These are phyloP conservation scores for Pectinophora gossypiella DNA, from an alignment of 1,140 invertebrate genomes.

Conservation along the genomic window DNA sequence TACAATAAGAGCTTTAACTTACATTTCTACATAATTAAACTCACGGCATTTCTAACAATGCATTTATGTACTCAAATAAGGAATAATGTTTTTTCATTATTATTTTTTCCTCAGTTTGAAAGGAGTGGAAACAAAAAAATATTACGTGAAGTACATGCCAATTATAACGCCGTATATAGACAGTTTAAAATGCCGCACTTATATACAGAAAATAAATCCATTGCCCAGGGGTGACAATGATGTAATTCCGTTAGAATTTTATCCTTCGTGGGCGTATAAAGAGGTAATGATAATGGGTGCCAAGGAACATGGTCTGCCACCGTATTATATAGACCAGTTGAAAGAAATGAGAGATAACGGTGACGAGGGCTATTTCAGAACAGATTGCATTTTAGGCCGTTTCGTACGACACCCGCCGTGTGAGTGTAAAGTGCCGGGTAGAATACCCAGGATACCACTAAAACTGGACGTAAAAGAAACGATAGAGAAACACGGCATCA, in stretches of 20 bases:
- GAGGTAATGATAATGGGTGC: conserved; percentile 49
- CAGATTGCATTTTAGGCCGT: conserved; percentile 33
- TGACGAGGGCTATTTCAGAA: conserved; percentile 41
- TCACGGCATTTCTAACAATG: too few relatives aligned
- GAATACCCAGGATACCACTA: conserved; percentile 27
- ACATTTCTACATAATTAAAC: too few relatives aligned
- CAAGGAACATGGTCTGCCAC: conserved; percentile 41
- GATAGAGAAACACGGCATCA: conserved; percentile 3
- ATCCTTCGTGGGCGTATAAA: conserved; percentile 55
- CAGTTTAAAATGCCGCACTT: conserved; percentile 33
- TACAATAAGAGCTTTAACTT: too few relatives aligned
- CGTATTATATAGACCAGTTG: conserved; percentile 45
- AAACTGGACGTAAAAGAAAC: conserved; percentile 25
- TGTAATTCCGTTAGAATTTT: conserved; percentile 39
- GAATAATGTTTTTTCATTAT: too few relatives aligned
- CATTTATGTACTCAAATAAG: too few relatives aligned
- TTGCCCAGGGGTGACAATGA: conserved; percentile 56
- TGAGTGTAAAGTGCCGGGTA: conserved; percentile 27
- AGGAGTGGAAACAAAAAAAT: conserved; percentile 44
- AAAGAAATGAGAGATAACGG: conserved; percentile 47
- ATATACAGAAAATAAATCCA: conserved; percentile 48
- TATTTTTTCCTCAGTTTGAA: conserved; percentile 49
- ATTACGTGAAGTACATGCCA: conserved; percentile 36
- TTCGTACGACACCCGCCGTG: conserved; percentile 37
- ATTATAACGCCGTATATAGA: conserved; percentile 47